Conservation (phyloP, 2,113 vertebrate genomes). For the Thymallus thymallus region DNA sequence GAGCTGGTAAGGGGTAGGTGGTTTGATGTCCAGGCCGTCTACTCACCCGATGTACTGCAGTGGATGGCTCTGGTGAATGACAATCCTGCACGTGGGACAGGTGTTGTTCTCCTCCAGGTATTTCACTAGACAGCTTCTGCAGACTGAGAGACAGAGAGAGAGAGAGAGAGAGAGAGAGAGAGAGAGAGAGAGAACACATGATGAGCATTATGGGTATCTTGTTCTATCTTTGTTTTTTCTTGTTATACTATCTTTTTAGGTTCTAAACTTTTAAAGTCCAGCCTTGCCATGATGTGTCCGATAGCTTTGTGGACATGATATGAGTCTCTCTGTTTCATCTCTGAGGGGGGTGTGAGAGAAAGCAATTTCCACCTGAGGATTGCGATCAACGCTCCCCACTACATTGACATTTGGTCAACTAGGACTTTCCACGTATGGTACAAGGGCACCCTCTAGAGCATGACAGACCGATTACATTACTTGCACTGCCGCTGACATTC, state of each 20-base stretch:
- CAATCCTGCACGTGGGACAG: constrained; percentile 96
- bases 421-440: constrained; percentile 5
- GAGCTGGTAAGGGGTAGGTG: too few species aligned
- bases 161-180: constrained; percentile 19
- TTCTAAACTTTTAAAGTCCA: too few species aligned
- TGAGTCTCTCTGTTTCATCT: too few species aligned
- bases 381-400: too few species aligned
- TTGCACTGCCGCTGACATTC: not conserved
- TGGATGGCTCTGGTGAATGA: constrained; percentile 99
- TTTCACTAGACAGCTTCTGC: constrained; percentile 97
- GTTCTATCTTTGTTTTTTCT: too few species aligned
- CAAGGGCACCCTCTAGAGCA: constrained; percentile 48
- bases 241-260: too few species aligned
- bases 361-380: too few species aligned
- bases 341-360: too few species aligned
- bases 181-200: not conserved
- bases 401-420: too few species aligned
- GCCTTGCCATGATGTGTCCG: too few species aligned
- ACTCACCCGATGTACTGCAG: constrained; percentile 98
- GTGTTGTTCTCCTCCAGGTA: constrained; percentile 99
- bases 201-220: too few species aligned
- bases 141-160: constrained; percentile 74
- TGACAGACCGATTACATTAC: not conserved
- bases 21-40: not conserved
- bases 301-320: too few species aligned